Conservation (phyloP, 1,140 invertebrate genomes). For the Ceratina japonica region DNA sequence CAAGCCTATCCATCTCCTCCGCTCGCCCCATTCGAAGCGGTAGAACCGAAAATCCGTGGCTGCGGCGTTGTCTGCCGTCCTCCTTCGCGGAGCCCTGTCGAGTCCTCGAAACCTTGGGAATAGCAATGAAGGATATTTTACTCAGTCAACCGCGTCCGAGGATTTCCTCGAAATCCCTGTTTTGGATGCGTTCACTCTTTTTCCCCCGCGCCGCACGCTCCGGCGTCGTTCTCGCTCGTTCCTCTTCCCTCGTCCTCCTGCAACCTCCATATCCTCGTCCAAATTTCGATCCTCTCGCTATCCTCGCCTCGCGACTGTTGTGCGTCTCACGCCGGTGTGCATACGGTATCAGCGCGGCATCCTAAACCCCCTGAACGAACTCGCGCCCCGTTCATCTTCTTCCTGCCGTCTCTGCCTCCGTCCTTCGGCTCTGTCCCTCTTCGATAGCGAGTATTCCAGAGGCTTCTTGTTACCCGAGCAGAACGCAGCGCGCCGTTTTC, state of each 20-base stretch:
- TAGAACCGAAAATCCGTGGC: conserved; percentile 10
- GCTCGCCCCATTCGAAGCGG: neutral
- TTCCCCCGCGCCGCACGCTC: neutral
- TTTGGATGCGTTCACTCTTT: conserved; percentile 71
- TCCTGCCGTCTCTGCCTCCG: neutral
- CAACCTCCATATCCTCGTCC: neutral
- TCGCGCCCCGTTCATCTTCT: neutral
- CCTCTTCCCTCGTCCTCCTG: neutral
- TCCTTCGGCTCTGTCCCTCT: neutral
- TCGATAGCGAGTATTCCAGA: conserved; percentile 13
- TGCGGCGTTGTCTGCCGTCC: conserved; percentile 8
- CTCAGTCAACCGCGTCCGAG: conserved; percentile 70
- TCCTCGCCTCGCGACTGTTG: conserved; percentile 8
- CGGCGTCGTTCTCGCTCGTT: neutral
- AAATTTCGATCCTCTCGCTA: conserved; percentile 43
- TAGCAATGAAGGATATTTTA: conserved; percentile 76
- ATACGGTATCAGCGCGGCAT: neutral
- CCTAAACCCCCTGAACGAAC: neutral
- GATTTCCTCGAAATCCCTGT: conserved; percentile 75
- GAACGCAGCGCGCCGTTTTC: conserved; percentile 15
- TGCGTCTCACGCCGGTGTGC: neutral
- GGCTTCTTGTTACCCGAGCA: conserved; percentile 39
- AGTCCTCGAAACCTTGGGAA: conserved; percentile 66
- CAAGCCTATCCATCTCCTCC: neutral
- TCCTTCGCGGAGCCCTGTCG: conserved; percentile 15